A percentile compares a stretch with the other conserved stretches of the same genome.
phyloP scores from a whole-genome alignment of 2,797 vertebrate species.

The Mionectes olivaceus region DNA sequence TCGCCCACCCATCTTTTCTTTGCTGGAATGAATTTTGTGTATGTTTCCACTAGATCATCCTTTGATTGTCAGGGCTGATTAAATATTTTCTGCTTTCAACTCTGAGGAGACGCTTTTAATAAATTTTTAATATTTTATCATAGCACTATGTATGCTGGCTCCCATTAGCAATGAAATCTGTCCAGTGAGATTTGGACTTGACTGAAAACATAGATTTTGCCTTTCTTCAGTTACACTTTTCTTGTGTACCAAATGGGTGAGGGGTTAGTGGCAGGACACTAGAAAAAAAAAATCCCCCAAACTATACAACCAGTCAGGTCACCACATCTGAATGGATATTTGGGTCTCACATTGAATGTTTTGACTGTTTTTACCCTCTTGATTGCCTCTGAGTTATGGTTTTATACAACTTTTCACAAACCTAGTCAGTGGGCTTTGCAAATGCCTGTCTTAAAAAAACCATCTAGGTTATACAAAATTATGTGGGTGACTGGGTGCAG shows the following conservation, averaged over 20 bases:
- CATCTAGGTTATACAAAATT: rapidly evolving
- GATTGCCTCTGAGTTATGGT: neutral
- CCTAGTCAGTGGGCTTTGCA: neutral
- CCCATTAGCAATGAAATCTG: slow-evolving; percentile 20
- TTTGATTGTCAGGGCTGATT: slow-evolving; percentile 51
- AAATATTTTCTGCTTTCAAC: slow-evolving; percentile 53
- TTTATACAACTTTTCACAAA: neutral
- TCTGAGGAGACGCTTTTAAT: slow-evolving; percentile 61
- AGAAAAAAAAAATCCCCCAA: neutral
- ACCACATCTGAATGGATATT: neutral
- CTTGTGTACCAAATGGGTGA: neutral
- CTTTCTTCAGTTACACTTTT: neutral
- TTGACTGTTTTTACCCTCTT: neutral
- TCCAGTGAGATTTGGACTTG: neutral
- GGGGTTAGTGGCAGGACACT: neutral
- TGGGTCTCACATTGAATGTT: neutral
- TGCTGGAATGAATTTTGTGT: slow-evolving; percentile 1
- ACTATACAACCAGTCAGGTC: neutral
- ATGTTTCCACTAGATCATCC: slow-evolving; percentile 39
- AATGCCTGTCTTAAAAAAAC: neutral
- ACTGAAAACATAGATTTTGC: neutral
- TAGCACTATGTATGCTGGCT: neutral
- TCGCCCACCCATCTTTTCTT: neutral
- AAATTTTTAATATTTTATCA: slow-evolving; percentile 57
- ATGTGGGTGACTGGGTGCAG: neutral